These are phyloP conservation scores for Meloidogyne hapla DNA, from an alignment of 1,140 invertebrate species.

Conservation along the genomic window DNA sequence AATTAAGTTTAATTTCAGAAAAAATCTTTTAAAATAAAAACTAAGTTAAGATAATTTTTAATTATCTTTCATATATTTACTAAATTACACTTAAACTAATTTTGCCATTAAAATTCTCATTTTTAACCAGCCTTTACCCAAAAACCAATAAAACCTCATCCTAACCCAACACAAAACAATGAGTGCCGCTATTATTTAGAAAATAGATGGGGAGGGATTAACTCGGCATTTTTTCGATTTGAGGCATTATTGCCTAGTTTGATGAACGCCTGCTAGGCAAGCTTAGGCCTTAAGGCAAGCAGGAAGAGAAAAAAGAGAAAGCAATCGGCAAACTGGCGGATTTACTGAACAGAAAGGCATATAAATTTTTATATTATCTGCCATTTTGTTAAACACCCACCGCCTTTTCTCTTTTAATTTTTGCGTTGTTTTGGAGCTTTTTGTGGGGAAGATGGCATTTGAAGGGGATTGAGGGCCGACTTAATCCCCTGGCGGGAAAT, in stretches of 20 bases:
- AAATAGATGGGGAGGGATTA: background rate
- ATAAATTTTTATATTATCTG: background rate
- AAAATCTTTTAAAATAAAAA: no score
- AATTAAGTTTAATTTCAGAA: no score
- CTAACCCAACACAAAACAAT: background rate
- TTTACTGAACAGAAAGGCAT: slow-evolving; percentile 8
- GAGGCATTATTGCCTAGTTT: background rate
- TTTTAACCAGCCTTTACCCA: background rate
- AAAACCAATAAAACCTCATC: background rate
- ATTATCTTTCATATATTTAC: no score
- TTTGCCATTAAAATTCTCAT: no score
- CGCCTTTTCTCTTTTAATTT: background rate
- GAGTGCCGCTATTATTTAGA: background rate
- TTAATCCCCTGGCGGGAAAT: slow-evolving; percentile 20
- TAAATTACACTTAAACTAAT: no score
- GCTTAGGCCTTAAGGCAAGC: background rate
- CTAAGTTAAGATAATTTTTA: no score
- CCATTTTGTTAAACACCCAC: background rate
- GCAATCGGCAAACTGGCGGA: background rate
- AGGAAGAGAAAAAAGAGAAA: background rate
- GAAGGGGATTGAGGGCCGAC: slow-evolving; percentile 6
- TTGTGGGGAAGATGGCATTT: background rate
- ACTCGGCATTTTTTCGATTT: background rate
- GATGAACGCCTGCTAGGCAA: slow-evolving; percentile 4
- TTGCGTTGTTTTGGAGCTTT: background rate